phyloP scores from a whole-genome alignment of 2,113 vertebrate species.

The Egretta garzetta region DNA sequence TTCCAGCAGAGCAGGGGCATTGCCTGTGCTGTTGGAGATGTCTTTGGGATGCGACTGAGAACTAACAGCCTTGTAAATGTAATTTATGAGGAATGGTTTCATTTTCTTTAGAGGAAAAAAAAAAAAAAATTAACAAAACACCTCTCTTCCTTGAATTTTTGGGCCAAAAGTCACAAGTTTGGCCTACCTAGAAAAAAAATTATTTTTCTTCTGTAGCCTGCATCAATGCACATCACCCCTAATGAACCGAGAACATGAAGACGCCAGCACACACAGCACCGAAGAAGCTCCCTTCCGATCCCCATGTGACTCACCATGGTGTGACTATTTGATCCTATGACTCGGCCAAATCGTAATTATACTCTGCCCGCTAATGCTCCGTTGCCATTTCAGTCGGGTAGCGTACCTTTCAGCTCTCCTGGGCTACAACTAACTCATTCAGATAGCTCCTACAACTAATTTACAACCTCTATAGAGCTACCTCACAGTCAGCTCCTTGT shows the following conservation, averaged over 20 bases:
- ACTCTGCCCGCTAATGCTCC: background rate
- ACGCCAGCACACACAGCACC: background rate
- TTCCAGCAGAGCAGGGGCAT: background rate
- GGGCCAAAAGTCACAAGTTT: background rate
- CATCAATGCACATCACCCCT: background rate
- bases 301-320: background rate
- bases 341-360: background rate
- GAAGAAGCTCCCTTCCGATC: background rate
- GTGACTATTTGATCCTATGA: background rate
- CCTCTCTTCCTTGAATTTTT: background rate
- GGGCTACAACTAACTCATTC: background rate
- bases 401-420: background rate
- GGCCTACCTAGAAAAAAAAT: background rate
- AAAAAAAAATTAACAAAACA: background rate
- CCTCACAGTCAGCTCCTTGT: background rate
- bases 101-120: background rate
- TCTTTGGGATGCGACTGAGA: background rate
- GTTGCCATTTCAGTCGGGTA: background rate
- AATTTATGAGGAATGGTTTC: background rate
- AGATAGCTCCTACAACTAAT: background rate
- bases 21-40: background rate
- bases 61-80: background rate
- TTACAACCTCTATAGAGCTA: slow-evolving; percentile 7
- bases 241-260: background rate
- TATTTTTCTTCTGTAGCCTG: background rate